phyloP scores from a whole-genome alignment of 2,113 vertebrate genomes.

The Brachypteracias leptosomus region DNA sequence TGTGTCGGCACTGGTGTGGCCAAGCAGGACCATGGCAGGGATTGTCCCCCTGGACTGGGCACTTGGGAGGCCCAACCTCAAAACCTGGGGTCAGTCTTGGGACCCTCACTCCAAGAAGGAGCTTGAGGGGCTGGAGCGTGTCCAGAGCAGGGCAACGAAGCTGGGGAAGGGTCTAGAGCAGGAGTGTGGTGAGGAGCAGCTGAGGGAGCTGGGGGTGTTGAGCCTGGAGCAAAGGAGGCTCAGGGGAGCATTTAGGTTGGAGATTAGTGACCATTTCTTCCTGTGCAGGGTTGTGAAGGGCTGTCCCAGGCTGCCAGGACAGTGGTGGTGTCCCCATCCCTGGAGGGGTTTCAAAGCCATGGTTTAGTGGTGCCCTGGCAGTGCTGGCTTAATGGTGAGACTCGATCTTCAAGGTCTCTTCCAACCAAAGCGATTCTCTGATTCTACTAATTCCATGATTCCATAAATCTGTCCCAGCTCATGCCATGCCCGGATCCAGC shows the following conservation, averaged over 20 bases:
- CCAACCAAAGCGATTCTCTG: not conserved
- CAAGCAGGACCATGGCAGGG: not conserved
- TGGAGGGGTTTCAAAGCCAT: not conserved
- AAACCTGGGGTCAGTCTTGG: not conserved
- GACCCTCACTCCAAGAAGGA: not conserved
- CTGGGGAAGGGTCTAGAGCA: not conserved
- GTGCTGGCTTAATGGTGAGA: not conserved
- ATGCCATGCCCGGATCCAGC: fast-evolving
- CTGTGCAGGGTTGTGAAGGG: too few species aligned
- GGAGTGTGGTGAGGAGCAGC: not conserved
- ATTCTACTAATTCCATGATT: not conserved
- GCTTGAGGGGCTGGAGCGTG: not conserved
- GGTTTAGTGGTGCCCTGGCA: not conserved
- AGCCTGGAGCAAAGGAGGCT: not conserved
- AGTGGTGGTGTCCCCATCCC: too few species aligned
- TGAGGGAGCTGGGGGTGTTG: not conserved
- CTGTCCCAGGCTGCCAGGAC: too few species aligned
- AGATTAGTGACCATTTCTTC: too few species aligned
- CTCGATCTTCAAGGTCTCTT: not conserved
- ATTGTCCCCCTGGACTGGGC: not conserved
- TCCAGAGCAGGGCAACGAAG: not conserved
- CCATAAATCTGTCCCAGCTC: not conserved
- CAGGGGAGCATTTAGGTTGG: not conserved
- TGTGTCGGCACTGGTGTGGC: too few species aligned
- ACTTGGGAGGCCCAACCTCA: not conserved